A percentile compares a stretch with the other conserved stretches of the same genome.
Evolutionary conservation across 1,140 invertebrate genomes (phyloP).

Genomic region (Rhizoglyphus robini): DNA sequence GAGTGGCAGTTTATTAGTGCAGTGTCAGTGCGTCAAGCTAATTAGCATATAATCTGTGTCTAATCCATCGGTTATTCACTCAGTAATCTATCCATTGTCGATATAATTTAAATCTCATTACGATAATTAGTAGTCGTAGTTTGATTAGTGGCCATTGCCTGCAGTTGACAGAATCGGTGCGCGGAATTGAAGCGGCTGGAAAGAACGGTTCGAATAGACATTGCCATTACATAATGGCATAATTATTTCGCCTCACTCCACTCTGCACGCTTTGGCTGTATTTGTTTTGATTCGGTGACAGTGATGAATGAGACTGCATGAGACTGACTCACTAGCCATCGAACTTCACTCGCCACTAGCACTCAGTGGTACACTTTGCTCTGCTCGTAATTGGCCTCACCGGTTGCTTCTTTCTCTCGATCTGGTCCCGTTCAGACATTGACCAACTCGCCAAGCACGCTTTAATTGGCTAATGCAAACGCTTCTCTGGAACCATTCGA

Average conservation of each 20-base stretch:
- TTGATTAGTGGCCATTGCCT: not conserved
- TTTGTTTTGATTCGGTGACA: constrained; percentile 19
- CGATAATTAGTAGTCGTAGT: not conserved
- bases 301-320: constrained; percentile 6
- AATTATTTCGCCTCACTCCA: constrained; percentile 4
- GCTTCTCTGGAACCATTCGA: not conserved
- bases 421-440: not conserved
- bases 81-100: too few relatives aligned
- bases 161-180: not conserved
- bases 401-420: not conserved
- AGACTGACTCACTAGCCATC: not conserved
- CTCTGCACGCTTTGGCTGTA: not conserved
- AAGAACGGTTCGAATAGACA: too few relatives aligned
- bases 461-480: not conserved
- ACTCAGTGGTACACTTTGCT: not conserved
- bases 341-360: not conserved
- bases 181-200: too few relatives aligned
- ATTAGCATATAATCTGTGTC: constrained; percentile 13
- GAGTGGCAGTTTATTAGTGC: too few relatives aligned
- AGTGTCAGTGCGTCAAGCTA: too few relatives aligned
- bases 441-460: too few relatives aligned
- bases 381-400: constrained; percentile 8
- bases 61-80: too few relatives aligned
- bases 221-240: constrained; percentile 13
- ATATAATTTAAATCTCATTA: constrained; percentile 12